Evolutionary conservation across 2,888 invertebrate species (phyloP).

Genomic region (Drosophila diplacantha): DNA sequence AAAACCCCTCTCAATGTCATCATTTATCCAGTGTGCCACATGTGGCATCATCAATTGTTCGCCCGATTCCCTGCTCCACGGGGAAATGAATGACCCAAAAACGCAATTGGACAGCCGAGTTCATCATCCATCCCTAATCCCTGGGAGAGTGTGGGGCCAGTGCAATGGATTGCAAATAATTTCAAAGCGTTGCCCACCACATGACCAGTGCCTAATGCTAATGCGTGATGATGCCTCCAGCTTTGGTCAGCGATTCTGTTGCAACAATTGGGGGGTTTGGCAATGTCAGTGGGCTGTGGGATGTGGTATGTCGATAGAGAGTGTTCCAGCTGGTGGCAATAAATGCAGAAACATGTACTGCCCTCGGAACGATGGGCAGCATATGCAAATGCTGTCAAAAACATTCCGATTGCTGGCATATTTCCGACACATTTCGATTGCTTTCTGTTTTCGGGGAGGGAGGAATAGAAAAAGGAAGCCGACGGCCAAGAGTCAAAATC

Average conservation of each 20-base stretch:
- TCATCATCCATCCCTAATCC: slow-evolving; percentile 23
- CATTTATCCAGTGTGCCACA: slow-evolving; percentile 20
- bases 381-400: slow-evolving; percentile 54
- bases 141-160: slow-evolving; percentile 8
- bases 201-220: slow-evolving; percentile 23
- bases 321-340: slow-evolving; percentile 22
- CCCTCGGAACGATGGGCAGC: slow-evolving; percentile 23
- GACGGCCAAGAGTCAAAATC: slow-evolving; percentile 30
- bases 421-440: slow-evolving; percentile 37
- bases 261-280: neutral
- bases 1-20: slow-evolving; percentile 8
- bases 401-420: slow-evolving; percentile 36
- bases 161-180: slow-evolving; percentile 39
- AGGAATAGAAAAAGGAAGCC: neutral
- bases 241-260: slow-evolving; percentile 33
- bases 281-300: neutral
- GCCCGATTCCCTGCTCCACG: slow-evolving; percentile 7
- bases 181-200: slow-evolving; percentile 24
- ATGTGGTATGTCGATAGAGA: neutral
- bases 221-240: slow-evolving; percentile 33
- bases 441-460: slow-evolving; percentile 6
- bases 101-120: slow-evolving; percentile 33
- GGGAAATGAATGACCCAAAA: slow-evolving; percentile 27
- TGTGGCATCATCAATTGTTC: slow-evolving; percentile 30
- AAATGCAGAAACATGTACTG: slow-evolving; percentile 36